These are phyloP conservation scores for Clitarchus hookeri DNA, from an alignment of 2,888 invertebrate species.

Conservation along the genomic window DNA sequence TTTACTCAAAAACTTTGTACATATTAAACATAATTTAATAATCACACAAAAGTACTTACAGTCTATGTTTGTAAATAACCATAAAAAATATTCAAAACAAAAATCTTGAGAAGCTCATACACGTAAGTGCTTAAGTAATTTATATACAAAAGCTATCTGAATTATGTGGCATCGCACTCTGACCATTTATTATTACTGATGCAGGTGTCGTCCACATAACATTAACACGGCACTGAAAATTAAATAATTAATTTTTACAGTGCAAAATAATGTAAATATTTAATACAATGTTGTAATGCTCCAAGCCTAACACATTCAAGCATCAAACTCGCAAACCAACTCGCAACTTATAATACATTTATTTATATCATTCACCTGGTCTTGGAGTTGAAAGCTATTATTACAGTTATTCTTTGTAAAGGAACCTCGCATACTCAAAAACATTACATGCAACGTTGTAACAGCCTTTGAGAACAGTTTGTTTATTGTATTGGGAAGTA, in stretches of 20 bases:
- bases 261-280: slow-evolving; percentile 41
- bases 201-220: slow-evolving; percentile 30
- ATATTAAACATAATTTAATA: slow-evolving; percentile 27
- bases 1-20: slow-evolving; percentile 22
- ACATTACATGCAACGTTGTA: not conserved
- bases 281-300: slow-evolving; percentile 38
- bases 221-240: slow-evolving; percentile 41
- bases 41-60: slow-evolving; percentile 22
- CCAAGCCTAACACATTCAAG: slow-evolving; percentile 28
- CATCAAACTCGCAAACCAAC: slow-evolving; percentile 30
- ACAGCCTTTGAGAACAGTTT: not conserved
- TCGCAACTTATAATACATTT: not conserved
- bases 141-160: slow-evolving; percentile 44
- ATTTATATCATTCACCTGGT: slow-evolving; percentile 28
- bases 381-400: slow-evolving; percentile 34
- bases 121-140: slow-evolving; percentile 39
- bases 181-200: slow-evolving; percentile 12
- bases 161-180: slow-evolving; percentile 35
- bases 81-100: slow-evolving; percentile 22
- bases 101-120: slow-evolving; percentile 42
- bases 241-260: slow-evolving; percentile 37
- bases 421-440: slow-evolving; percentile 34
- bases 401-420: slow-evolving; percentile 37
- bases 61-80: slow-evolving; percentile 22
- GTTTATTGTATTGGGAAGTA: too few relatives aligned